These are phyloP conservation scores for Ylistrum balloti DNA, from an alignment of 1,140 invertebrate genomes.

Conservation along the genomic window DNA sequence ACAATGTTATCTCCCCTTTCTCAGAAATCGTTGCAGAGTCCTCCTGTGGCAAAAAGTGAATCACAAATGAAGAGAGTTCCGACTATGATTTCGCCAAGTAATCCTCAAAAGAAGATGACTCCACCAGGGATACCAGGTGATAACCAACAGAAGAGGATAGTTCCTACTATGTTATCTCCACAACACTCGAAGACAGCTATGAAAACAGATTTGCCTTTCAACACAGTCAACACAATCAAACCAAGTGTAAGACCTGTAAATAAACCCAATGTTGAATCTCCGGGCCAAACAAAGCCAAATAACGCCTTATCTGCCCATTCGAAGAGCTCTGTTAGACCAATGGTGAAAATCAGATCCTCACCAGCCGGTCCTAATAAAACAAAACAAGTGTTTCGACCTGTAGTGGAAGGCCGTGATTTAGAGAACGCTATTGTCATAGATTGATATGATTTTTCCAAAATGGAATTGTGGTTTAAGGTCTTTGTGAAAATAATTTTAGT, in stretches of 20 bases:
- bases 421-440: background rate
- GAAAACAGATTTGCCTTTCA: background rate
- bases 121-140: background rate
- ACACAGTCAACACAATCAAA: background rate
- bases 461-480: too few relatives aligned
- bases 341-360: background rate
- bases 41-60: background rate
- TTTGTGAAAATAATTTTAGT: background rate
- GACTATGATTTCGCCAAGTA: background rate
- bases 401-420: background rate
- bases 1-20: background rate
- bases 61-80: background rate
- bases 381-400: background rate
- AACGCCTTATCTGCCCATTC: background rate
- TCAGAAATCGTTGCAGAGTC: background rate
- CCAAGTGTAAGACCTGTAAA: background rate
- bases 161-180: background rate
- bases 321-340: background rate
- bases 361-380: background rate
- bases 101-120: conserved; percentile 4
- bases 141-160: conserved; percentile 5
- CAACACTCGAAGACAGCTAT: background rate
- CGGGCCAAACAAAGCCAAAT: background rate
- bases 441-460: background rate
- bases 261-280: background rate